Percentiles rank a stretch among this genome's conserved stretches.
phyloP scores from a whole-genome alignment of 2,113 vertebrate species.

The Datnioides undecimradiatus region DNA sequence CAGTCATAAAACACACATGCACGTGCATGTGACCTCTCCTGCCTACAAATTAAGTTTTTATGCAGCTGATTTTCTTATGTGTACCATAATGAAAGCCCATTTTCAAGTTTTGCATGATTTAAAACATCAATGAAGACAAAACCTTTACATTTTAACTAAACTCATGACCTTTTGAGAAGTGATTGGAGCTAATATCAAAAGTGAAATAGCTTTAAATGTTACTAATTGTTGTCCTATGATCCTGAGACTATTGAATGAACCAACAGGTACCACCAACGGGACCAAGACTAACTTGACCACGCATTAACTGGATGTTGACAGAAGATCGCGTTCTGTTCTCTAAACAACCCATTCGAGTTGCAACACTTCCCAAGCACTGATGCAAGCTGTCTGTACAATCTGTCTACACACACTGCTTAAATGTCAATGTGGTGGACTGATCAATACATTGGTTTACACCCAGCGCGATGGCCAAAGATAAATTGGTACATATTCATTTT shows the following conservation, averaged over 20 bases:
- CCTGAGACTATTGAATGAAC: not conserved
- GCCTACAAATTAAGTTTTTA: no score
- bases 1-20: constrained; percentile 9
- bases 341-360: not conserved
- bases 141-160: not conserved
- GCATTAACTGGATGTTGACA: not conserved
- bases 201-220: not conserved
- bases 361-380: not conserved
- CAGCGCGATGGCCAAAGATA: not conserved
- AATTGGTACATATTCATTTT: not conserved
- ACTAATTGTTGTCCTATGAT: not conserved
- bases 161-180: not conserved
- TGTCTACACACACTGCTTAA: not conserved
- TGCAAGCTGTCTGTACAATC: not conserved
- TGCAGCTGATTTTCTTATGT: no score
- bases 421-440: not conserved
- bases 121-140: no score
- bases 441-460: not conserved
- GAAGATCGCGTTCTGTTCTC: not conserved
- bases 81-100: not conserved
- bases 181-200: not conserved
- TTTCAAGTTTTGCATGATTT: not conserved
- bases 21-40: not conserved
- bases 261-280: not conserved
- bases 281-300: not conserved